Evolutionary conservation across 2,888 invertebrate genomes (phyloP), one percentile per base, ranked within the genome.

Genomic region (Stomorhina lunata): DNA sequence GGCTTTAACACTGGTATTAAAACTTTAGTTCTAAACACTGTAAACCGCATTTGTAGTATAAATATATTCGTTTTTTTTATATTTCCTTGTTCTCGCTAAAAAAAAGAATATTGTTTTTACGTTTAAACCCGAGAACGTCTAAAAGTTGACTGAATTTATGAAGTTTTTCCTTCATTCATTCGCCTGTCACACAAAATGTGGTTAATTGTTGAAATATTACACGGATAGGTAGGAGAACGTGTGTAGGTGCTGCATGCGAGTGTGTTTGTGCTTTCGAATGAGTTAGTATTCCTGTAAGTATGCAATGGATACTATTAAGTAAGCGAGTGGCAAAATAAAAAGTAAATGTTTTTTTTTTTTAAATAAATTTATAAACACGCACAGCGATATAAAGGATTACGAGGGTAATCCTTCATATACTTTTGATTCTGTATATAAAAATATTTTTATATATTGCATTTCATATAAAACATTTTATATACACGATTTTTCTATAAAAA

Each of bases 121-220:
- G 77, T 78, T 80, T 78, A 48, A 50, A 73, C 76, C 34, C 71
- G 12, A 59, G 43, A 61, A 79, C 72, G 78, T 71, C 61, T 68
- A 57, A 75, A 59, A 34, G 59, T 78, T 75, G 71, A 84, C 84
- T 84, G 78, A 84, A 68, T 65, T 78, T 55, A 61, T 66, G 15
- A 75, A 66, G 10, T 57, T 75, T 72, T 40, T 15, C 10, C 57
- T 17, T 22, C 15, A 29, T 17, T 37, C 57, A 43, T 63, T 65
- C 27, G 57, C 29, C 37, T 68, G 40, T 45, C 34, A 45, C 43
- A 53, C 40, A 53, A 40, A 68, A 32, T 61, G 40, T 65, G 53
- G 78, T 63, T 78, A 77, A 76, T 68, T 76, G 66, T 57, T 61
- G 61, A 20, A 50, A 59, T 29, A 45, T 40, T n/a, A n/a, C n/a